Conservation (phyloP, 2,888 invertebrate genomes). For the Boloria selene region DNA sequence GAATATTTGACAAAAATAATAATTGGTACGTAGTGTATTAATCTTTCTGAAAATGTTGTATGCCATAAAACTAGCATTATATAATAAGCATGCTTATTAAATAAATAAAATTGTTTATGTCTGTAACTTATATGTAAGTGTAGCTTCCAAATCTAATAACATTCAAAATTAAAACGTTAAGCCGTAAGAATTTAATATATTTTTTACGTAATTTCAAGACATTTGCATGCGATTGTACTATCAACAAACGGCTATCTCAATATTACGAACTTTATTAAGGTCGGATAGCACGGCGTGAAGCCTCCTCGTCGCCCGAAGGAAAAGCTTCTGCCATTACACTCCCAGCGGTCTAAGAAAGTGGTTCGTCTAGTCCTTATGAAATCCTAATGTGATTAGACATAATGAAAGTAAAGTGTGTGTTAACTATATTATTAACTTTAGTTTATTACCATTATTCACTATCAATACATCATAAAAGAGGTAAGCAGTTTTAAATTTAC, state of each 20-base stretch:
- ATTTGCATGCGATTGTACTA: conserved; percentile 32
- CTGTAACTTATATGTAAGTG: no score
- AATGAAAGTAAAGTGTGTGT: conserved; percentile 54
- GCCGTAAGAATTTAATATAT: no score
- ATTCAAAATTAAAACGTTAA: no score
- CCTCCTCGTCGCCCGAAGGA: conserved; percentile 11
- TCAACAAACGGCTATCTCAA: conserved; percentile 3
- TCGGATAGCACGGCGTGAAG: conserved; percentile 4
- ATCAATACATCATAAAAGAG: conserved; percentile 49
- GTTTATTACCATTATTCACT: conserved; percentile 57
- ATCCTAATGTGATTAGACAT: conserved; percentile 17
- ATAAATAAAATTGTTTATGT: no score
- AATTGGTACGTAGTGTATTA: no score
- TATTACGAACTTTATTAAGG: neutral
- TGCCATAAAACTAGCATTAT: no score
- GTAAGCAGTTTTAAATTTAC: conserved; percentile 43
- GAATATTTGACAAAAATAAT: no score
- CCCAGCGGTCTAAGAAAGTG: conserved; percentile 16
- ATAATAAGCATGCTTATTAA: no score
- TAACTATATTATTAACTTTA: conserved; percentile 53
- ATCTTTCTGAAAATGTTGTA: no score
- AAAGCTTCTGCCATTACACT: conserved; percentile 23
- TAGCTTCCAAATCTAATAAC: no score
- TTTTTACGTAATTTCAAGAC: no score
- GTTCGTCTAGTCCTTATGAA: conserved; percentile 2